phyloP scores from a whole-genome alignment of 2,797 vertebrate genomes.

The Halcyon leucocephala region DNA sequence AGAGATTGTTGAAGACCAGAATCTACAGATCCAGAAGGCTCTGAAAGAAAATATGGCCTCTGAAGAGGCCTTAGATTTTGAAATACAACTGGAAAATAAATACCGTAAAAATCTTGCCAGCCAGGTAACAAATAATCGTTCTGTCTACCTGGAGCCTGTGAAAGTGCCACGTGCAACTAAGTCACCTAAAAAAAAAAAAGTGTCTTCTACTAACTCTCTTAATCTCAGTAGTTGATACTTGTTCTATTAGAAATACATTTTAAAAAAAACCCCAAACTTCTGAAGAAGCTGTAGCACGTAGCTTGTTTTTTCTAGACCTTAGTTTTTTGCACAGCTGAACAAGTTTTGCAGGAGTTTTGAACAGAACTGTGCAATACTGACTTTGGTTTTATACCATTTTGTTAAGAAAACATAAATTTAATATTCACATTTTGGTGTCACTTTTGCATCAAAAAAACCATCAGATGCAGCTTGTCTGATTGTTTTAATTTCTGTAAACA shows the following conservation, averaged over 20 bases:
- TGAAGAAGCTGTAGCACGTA: background rate
- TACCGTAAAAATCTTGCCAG: conserved; percentile 81
- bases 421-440: background rate
- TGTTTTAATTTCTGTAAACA: background rate
- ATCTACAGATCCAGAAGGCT: conserved; percentile 72
- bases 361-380: background rate
- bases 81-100: conserved; percentile 82
- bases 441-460: background rate
- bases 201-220: background rate
- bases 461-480: background rate
- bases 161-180: background rate
- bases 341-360: background rate
- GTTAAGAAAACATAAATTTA: background rate
- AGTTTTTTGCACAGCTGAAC: background rate
- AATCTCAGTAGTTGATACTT: background rate
- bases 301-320: background rate
- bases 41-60: conserved; percentile 77
- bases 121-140: conserved; percentile 73
- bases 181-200: background rate
- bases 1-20: conserved; percentile 75
- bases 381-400: background rate
- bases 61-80: conserved; percentile 76
- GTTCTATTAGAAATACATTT: background rate
- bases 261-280: background rate
- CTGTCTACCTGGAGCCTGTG: background rate